A percentile compares a stretch with the other conserved stretches of the same genome.
phyloP scores from a whole-genome alignment of 2,797 vertebrate species.

The Eutrigla gurnardus region DNA sequence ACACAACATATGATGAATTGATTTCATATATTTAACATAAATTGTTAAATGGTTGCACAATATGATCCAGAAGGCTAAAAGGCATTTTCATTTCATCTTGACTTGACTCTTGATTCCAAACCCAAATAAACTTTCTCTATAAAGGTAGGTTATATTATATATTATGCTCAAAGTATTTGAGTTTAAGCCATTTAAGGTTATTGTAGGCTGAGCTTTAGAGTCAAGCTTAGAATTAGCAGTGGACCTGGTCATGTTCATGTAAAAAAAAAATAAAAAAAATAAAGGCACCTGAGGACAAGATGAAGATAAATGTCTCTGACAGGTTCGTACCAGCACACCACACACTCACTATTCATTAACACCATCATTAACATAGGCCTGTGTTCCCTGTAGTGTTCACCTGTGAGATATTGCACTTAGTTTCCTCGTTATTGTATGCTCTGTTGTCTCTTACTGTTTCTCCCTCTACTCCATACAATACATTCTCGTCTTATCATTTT shows the following conservation, averaged over 20 bases:
- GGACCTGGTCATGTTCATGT: too few species aligned
- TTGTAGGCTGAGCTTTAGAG: neutral
- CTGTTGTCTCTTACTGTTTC: neutral
- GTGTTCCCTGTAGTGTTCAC: slow-evolving; percentile 21
- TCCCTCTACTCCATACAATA: neutral
- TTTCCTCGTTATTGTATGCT: neutral
- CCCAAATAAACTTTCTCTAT: neutral
- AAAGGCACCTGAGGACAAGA: neutral
- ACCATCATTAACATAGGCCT: slow-evolving; percentile 17
- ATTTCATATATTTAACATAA: too few species aligned
- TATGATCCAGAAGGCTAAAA: too few species aligned
- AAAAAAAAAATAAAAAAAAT: neutral
- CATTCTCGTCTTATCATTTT: neutral
- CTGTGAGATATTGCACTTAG: slow-evolving; percentile 3
- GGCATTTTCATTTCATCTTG: too few species aligned
- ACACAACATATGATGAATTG: too few species aligned
- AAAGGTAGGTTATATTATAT: too few species aligned
- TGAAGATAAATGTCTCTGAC: slow-evolving; percentile 10
- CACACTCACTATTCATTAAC: slow-evolving; percentile 36
- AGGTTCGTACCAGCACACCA: slow-evolving; percentile 41
- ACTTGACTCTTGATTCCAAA: neutral
- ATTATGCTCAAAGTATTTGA: too few species aligned
- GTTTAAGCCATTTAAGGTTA: neutral
- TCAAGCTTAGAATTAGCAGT: too few species aligned
- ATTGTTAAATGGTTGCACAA: too few species aligned